Conservation (phyloP, 2,797 vertebrate genomes). For the Micrastur ruficollis region DNA sequence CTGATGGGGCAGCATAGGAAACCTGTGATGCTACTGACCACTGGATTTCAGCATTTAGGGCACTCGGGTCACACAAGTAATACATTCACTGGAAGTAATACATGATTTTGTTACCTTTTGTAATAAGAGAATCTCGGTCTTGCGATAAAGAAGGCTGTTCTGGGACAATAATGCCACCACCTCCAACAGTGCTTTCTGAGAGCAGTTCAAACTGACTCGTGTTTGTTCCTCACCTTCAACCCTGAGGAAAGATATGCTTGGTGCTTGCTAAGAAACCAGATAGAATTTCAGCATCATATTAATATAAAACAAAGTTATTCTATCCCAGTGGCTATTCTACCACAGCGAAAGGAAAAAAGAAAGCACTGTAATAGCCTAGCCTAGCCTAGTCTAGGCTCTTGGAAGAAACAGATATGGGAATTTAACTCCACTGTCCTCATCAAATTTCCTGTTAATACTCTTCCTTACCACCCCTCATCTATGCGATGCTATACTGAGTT, state of each 20-base stretch:
- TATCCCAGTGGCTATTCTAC: neutral
- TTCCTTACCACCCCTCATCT: neutral
- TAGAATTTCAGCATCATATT: neutral
- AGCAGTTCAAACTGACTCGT: slow-evolving; percentile 83
- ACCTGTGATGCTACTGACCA: neutral
- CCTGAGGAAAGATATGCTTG: slow-evolving; percentile 62
- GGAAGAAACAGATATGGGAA: neutral
- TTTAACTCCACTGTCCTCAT: neutral
- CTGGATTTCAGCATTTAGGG: neutral
- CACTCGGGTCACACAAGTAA: neutral
- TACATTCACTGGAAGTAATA: neutral
- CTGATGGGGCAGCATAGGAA: neutral
- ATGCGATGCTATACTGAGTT: neutral
- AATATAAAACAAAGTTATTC: neutral
- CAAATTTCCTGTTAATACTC: neutral
- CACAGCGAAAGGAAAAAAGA: neutral
- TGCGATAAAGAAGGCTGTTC: slow-evolving; percentile 70
- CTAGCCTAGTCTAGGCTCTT: neutral
- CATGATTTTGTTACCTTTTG: slow-evolving; percentile 80
- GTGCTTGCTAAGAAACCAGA: neutral
- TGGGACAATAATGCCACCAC: slow-evolving; percentile 80
- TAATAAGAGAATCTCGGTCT: slow-evolving; percentile 80
- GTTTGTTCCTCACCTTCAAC: slow-evolving; percentile 70
- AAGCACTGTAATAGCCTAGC: neutral
- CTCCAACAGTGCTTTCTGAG: slow-evolving; percentile 80